phyloP scores from a whole-genome alignment of 2,113 vertebrate genomes.

The Eleginops maclovinus region DNA sequence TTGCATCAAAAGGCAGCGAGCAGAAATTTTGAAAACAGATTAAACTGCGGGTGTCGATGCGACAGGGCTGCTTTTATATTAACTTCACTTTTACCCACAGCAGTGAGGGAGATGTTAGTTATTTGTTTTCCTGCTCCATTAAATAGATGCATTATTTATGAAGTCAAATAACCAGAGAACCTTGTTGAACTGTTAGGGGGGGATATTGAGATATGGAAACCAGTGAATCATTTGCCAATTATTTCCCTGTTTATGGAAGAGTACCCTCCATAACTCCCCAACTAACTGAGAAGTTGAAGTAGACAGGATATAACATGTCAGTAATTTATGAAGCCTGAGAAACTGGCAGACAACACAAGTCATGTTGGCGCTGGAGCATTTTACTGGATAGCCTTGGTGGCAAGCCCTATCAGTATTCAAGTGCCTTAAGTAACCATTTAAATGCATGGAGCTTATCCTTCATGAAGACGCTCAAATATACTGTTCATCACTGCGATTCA shows the following conservation, averaged over 20 bases:
- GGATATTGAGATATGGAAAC: conserved; percentile 81
- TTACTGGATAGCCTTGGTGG: conserved; percentile 63
- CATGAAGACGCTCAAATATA: conserved; percentile 63
- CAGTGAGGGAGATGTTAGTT: conserved; percentile 76
- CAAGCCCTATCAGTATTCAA: conserved; percentile 63
- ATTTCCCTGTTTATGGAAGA: conserved; percentile 80
- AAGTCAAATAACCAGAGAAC: conserved; percentile 74
- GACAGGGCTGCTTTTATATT: conserved; percentile 71
- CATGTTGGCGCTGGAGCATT: conserved; percentile 60
- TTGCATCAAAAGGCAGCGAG: conserved; percentile 47
- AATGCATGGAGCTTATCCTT: conserved; percentile 79
- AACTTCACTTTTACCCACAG: conserved; percentile 76
- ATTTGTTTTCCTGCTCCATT: conserved; percentile 84
- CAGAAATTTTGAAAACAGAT: conserved; percentile 62
- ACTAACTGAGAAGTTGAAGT: conserved; percentile 67
- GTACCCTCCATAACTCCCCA: conserved; percentile 65
- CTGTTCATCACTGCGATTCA: conserved; percentile 47
- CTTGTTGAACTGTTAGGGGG: conserved; percentile 77
- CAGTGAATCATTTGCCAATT: conserved; percentile 81
- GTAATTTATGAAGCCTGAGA: conserved; percentile 75
- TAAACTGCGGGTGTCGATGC: conserved; percentile 65
- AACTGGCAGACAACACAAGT: conserved; percentile 68
- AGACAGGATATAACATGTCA: conserved; percentile 69
- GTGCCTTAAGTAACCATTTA: conserved; percentile 79
- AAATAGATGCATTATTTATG: conserved; percentile 85